Evolutionary conservation across 2,113 vertebrate genomes (phyloP).

Genomic region (Forbesichthys agassizii): DNA sequence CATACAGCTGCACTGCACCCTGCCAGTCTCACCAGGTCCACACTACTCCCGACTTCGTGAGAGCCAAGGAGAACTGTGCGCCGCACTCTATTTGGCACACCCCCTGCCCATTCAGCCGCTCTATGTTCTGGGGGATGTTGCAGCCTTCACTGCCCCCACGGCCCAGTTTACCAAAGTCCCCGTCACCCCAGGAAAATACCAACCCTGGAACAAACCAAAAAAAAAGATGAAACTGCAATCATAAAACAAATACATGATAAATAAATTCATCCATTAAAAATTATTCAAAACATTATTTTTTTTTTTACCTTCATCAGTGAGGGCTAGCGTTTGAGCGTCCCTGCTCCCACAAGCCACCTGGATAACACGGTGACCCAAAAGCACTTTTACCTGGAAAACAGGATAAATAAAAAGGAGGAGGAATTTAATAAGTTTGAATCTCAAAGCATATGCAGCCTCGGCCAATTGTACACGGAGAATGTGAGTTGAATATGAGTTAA

Average conservation of each 20-base stretch:
- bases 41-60: slow-evolving; percentile 97
- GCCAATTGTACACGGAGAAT: not conserved
- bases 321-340: slow-evolving; percentile 94
- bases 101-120: slow-evolving; percentile 91
- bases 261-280: not conserved
- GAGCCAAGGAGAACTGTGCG: slow-evolving; percentile 95
- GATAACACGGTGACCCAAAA: slow-evolving; percentile 93
- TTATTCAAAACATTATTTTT: not conserved
- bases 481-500: no score
- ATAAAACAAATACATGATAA: not conserved
- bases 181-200: slow-evolving; percentile 99
- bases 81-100: slow-evolving; percentile 98
- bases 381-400: slow-evolving; percentile 88
- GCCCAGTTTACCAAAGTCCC: slow-evolving; percentile 96
- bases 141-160: slow-evolving; percentile 98
- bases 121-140: slow-evolving; percentile 98
- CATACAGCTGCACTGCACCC: no score
- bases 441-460: not conserved
- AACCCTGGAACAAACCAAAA: slow-evolving; percentile 74
- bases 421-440: not conserved
- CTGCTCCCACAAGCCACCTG: slow-evolving; percentile 97
- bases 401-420: not conserved
- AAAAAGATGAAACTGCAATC: not conserved
- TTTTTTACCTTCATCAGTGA: slow-evolving; percentile 92
- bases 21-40: slow-evolving; percentile 90